A percentile compares a stretch with the other conserved stretches of the same genome.
Evolutionary conservation across 2,888 invertebrate genomes (phyloP).

Genomic region (Heteromyza rotundicornis): DNA sequence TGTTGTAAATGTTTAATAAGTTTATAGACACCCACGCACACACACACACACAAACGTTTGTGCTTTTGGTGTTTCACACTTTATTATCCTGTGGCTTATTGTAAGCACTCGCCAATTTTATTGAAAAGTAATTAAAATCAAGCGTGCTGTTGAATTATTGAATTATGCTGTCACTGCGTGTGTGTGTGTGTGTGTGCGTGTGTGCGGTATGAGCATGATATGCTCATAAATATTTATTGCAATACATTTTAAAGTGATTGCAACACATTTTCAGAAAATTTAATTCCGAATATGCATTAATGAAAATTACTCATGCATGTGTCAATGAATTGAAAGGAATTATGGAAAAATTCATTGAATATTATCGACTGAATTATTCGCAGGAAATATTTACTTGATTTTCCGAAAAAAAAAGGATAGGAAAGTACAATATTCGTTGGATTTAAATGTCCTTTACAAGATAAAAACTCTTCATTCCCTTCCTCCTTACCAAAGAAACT

Average conservation of each 20-base stretch:
- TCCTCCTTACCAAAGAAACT: too few relatives aligned
- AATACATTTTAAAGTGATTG: conserved; percentile 16
- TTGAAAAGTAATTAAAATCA: conserved; percentile 61
- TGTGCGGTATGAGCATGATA: neutral
- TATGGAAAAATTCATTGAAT: too few relatives aligned
- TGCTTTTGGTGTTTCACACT: neutral
- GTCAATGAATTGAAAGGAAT: too few relatives aligned
- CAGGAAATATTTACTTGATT: too few relatives aligned
- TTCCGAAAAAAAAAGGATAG: too few relatives aligned
- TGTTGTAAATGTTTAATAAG: conserved; percentile 42
- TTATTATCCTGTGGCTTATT: neutral
- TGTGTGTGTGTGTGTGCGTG: conserved; percentile 4
- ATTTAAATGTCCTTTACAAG: too few relatives aligned
- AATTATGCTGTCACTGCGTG: conserved; percentile 41
- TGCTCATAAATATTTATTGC: conserved; percentile 26
- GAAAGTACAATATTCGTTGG: too few relatives aligned
- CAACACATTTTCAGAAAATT: too few relatives aligned
- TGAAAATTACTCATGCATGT: too few relatives aligned
- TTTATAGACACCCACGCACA: conserved; percentile 39
- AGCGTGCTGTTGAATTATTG: conserved; percentile 44
- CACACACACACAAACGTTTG: conserved; percentile 6
- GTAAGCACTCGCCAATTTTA: conserved; percentile 36
- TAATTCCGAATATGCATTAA: too few relatives aligned
- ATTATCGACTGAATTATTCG: too few relatives aligned
- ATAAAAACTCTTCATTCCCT: too few relatives aligned